phyloP scores from a whole-genome alignment of 2,888 invertebrate genomes.

The Scelioninae gen. 2 region DNA sequence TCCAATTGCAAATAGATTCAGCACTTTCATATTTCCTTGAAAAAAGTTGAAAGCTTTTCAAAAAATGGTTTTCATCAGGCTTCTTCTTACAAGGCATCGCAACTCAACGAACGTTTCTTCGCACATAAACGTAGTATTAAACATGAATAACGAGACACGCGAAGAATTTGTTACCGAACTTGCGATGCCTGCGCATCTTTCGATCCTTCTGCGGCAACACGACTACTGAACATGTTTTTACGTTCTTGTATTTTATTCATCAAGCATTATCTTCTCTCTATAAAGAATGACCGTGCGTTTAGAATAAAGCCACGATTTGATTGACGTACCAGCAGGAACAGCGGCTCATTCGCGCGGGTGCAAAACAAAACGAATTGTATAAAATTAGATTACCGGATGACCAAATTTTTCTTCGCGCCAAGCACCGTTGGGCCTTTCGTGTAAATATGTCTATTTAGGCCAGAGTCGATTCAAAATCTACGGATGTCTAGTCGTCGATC shows the following conservation, averaged over 20 bases:
- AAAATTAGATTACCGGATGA: constrained; percentile 22
- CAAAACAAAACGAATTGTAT: constrained; percentile 13
- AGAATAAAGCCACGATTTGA: constrained; percentile 27
- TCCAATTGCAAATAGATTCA: no score
- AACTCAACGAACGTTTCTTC: constrained; percentile 1
- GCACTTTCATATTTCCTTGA: background rate
- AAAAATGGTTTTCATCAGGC: constrained; percentile 6
- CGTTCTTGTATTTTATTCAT: constrained; percentile 22
- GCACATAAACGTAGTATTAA: background rate
- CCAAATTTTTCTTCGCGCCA: constrained; percentile 10
- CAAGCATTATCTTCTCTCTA: constrained; percentile 26
- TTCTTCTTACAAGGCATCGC: constrained; percentile 2
- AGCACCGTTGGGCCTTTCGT: constrained; percentile 67
- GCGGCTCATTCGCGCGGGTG: constrained; percentile 21
- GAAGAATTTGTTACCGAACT: constrained; percentile 6
- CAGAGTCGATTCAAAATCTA: constrained; percentile 47
- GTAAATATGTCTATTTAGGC: constrained; percentile 73
- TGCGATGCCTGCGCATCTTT: background rate
- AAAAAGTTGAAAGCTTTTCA: constrained; percentile 2
- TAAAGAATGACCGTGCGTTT: constrained; percentile 29
- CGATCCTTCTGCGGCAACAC: constrained; percentile 21
- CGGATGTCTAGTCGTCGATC: constrained; percentile 41
- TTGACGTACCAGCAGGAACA: constrained; percentile 18
- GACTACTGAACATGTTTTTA: constrained; percentile 14
- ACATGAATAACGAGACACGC: background rate